phyloP scores from a whole-genome alignment of 2,113 vertebrate genomes.

The Ptilorrhoa leucosticta region DNA sequence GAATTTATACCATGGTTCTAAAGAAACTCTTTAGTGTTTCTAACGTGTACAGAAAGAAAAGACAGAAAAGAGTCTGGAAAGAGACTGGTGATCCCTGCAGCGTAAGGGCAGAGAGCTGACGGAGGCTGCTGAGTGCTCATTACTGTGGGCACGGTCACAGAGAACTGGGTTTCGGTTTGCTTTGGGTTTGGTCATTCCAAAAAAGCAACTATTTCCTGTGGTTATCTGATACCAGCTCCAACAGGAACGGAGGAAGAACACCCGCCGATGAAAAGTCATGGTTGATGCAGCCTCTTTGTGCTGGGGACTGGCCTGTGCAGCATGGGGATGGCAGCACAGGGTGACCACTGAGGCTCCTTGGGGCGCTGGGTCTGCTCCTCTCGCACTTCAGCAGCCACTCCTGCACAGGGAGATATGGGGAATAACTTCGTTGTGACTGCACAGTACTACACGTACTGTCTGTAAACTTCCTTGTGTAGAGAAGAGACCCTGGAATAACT shows the following conservation, averaged over 20 bases:
- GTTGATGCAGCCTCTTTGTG: not conserved
- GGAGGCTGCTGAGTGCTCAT: not conserved
- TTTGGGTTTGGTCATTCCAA: not conserved
- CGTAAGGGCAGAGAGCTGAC: not conserved
- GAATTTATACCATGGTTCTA: not conserved
- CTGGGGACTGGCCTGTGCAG: not conserved
- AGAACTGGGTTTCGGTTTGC: not conserved
- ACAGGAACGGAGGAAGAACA: fast-evolving
- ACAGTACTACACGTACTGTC: not conserved
- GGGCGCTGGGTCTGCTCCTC: fast-evolving
- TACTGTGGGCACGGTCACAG: fast-evolving
- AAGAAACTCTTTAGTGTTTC: not conserved
- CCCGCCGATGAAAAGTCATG: fast-evolving
- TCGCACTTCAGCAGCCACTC: fast-evolving
- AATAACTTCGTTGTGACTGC: not conserved
- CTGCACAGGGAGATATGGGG: not conserved
- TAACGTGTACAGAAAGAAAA: not conserved
- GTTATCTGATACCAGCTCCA: not conserved
- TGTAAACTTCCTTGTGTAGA: not conserved
- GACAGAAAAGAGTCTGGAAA: not conserved
- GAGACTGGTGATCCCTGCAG: not conserved
- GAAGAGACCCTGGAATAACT: not conserved
- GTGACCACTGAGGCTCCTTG: too few relatives aligned
- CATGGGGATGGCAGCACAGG: fast-evolving
- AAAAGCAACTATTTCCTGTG: not conserved